phyloP scores from a whole-genome alignment of 2,113 vertebrate species.

The Tetraodon nigroviridis region DNA sequence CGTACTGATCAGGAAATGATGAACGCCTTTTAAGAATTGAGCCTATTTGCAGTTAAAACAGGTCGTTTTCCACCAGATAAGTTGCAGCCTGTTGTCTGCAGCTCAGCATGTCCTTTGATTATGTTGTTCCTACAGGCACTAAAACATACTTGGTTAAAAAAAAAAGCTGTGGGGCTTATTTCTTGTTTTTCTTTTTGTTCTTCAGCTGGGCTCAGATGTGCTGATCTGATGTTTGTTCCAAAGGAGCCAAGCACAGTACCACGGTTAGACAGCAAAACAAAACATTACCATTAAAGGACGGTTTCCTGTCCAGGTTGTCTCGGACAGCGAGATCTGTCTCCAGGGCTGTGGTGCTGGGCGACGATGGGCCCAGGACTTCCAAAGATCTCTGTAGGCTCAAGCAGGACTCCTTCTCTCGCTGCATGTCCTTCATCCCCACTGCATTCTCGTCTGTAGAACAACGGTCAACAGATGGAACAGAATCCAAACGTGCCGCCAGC shows the following conservation, averaged over 20 bases:
- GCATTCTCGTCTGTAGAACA: slow-evolving; percentile 61
- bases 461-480: slow-evolving; percentile 40
- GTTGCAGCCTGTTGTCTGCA: too few relatives aligned
- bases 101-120: too few relatives aligned
- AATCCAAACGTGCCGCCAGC: not conserved
- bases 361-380: slow-evolving; percentile 76
- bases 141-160: too few relatives aligned
- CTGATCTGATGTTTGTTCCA: not conserved
- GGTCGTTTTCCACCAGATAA: too few relatives aligned
- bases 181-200: not conserved
- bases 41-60: too few relatives aligned
- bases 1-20: too few relatives aligned
- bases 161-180: too few relatives aligned
- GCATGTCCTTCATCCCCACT: slow-evolving; percentile 51
- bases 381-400: slow-evolving; percentile 79
- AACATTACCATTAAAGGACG: slow-evolving; percentile 81
- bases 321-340: slow-evolving; percentile 75
- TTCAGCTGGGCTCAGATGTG: not conserved
- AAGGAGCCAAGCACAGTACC: not conserved
- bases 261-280: not conserved
- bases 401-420: slow-evolving; percentile 62
- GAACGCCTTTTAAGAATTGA: too few relatives aligned
- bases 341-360: slow-evolving; percentile 68
- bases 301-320: slow-evolving; percentile 69
- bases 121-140: too few relatives aligned